Evolutionary conservation across 2,888 invertebrate species (phyloP).

Genomic region (Hipparchia sbordonii): DNA sequence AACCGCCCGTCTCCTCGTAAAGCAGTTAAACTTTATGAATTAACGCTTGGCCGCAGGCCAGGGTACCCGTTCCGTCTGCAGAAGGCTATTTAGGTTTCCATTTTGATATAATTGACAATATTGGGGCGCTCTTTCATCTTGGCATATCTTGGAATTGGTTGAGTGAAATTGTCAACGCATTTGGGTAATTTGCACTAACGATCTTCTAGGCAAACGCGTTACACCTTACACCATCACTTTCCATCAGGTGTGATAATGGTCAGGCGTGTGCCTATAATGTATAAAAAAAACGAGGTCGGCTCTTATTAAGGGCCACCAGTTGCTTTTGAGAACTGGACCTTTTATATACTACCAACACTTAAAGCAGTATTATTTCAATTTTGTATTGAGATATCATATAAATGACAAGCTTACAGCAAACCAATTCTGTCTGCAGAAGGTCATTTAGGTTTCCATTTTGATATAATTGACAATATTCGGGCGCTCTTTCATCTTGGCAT

Average conservation of each 20-base stretch:
- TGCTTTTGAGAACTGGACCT: no score
- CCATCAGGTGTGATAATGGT: no score
- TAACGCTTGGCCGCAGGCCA: constrained; percentile 70
- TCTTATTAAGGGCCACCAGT: no score
- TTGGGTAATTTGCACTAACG: not conserved
- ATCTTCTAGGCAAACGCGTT: no score
- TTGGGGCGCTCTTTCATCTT: constrained; percentile 65
- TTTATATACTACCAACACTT: no score
- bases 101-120: constrained; percentile 68
- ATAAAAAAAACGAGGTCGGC: no score
- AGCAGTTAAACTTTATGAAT: constrained; percentile 70
- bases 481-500: constrained; percentile 61
- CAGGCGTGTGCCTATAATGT: no score
- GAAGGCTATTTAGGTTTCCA: constrained; percentile 66
- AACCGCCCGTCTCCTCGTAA: constrained; percentile 61
- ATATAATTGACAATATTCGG: constrained; percentile 68
- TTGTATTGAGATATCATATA: no score
- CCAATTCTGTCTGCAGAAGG: constrained; percentile 52
- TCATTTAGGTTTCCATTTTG: constrained; percentile 66
- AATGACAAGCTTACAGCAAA: not conserved
- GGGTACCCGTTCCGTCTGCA: constrained; percentile 50
- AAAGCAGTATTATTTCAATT: no score
- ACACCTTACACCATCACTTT: no score
- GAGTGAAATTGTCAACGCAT: constrained; percentile 20
- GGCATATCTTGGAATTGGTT: constrained; percentile 32